Base-by-base conservation (phyloP, 2,797 vertebrate genomes). In the Yasuhikotakia modesta region DNA sequence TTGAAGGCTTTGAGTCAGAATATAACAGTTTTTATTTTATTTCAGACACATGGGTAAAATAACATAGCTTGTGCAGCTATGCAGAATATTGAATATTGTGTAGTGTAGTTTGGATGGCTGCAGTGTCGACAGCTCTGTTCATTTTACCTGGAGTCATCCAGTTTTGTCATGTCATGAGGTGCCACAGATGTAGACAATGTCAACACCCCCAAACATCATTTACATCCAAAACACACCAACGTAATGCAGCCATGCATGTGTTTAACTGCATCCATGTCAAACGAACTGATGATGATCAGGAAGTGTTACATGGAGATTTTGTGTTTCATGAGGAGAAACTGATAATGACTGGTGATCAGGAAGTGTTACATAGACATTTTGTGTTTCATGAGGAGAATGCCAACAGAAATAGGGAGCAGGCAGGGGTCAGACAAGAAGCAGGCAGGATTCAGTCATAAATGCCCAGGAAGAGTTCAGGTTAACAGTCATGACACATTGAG, bases 401-500 rank as follows among this genome's bases (percentile, higher is more conserved):
- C 11, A 45, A 57, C 12, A 43, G 27, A 4, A 48, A 64, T 39
- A 39, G 11, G 39, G 10, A 43, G 39, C 39, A 43, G 39, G 39
- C 39, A 43, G 39, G 39, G 39, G 6, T 39, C 35, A 39, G 35
- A 39, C 35, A 16, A 21, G 53, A 21, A 57, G 19, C 22, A 72
- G 30, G 32, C 27, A 64, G 52, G 30, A 13, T 30, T 60, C 57
- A 60, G 57, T 27, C 22, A 60, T 30, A 55, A 73, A 39, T 45
- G 70, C 1, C 32, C 64, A 63, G 30, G 14, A 19, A 30, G 22
- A 68, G 63, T 48, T 22, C 64, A 61, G 63, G 27, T 48, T 48
- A 77, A 76, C 12, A 39, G 14, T 57, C 57, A 52, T 70, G 66
- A 48, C 22, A 50, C 74, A 77, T 76, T 66, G 64, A 55, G 53